Conservation (phyloP, 2,113 vertebrate species). For the Mus pahari region DNA sequence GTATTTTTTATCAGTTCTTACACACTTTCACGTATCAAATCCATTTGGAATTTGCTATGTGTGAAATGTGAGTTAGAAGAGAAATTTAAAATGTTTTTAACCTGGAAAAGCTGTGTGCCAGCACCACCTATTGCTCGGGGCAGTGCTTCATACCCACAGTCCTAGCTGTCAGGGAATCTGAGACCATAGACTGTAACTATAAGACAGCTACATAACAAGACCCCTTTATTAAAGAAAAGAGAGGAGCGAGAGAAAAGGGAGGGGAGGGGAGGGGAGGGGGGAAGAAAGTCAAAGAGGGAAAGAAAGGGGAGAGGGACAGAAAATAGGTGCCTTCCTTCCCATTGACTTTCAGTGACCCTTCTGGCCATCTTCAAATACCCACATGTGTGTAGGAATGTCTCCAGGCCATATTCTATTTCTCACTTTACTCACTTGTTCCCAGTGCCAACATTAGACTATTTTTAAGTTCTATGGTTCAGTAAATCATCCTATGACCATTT, state of each 20-base stretch:
- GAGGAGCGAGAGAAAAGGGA: too few relatives aligned
- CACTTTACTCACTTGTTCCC: not conserved
- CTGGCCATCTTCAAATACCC: not conserved
- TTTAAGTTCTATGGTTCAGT: not conserved
- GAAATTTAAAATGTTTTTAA: not conserved
- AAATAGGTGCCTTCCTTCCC: not conserved
- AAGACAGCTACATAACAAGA: not conserved
- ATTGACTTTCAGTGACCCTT: not conserved
- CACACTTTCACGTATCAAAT: not conserved
- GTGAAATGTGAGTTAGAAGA: not conserved
- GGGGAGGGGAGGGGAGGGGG: too few relatives aligned
- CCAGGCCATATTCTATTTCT: not conserved
- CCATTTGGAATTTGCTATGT: not conserved
- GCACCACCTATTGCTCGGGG: not conserved
- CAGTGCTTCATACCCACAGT: not conserved
- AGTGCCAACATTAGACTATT: not conserved
- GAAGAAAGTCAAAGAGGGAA: not conserved
- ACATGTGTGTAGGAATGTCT: not conserved
- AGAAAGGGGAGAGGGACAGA: not conserved
- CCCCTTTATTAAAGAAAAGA: not conserved
- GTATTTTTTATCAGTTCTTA: constrained; percentile 2
- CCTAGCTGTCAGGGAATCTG: not conserved
- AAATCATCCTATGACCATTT: not conserved
- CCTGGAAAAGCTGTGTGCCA: not conserved
- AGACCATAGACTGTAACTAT: too few relatives aligned